A percentile compares a stretch with the other conserved stretches of the same genome.
These are phyloP conservation scores for Drosophila conformis DNA, from an alignment of 2,888 invertebrate species.

Conservation along the genomic window DNA sequence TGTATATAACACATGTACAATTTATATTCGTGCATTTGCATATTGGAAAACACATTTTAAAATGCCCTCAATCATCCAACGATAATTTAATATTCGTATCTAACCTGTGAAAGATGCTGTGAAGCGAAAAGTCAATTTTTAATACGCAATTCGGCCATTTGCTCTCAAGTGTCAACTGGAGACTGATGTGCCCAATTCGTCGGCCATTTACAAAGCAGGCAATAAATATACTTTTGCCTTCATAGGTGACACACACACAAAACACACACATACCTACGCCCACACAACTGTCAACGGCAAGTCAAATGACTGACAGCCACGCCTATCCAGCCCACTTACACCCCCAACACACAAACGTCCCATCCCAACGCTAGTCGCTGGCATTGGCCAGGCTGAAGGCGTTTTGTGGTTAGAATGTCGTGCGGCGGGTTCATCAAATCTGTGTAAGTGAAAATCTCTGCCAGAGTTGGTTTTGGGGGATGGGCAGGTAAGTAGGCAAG, in stretches of 20 bases:
- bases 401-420: slow-evolving; percentile 55
- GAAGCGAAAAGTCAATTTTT: slow-evolving; percentile 21
- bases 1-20: neutral
- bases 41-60: neutral
- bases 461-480: neutral
- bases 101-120: neutral
- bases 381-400: slow-evolving; percentile 28
- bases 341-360: neutral
- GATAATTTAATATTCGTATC: slow-evolving; percentile 9
- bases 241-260: slow-evolving; percentile 34
- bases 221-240: slow-evolving; percentile 61
- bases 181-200: slow-evolving; percentile 65
- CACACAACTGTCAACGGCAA: slow-evolving; percentile 64
- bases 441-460: slow-evolving; percentile 71
- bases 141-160: slow-evolving; percentile 4
- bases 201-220: slow-evolving; percentile 59
- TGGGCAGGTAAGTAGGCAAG: slow-evolving; percentile 3
- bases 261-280: slow-evolving; percentile 20
- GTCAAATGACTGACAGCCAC: slow-evolving; percentile 58
- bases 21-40: neutral
- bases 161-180: slow-evolving; percentile 42
- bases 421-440: slow-evolving; percentile 66
- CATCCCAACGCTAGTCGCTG: slow-evolving; percentile 4
- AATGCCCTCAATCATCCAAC: slow-evolving; percentile 9
- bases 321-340: slow-evolving; percentile 18